phyloP scores from a whole-genome alignment of 2,797 vertebrate genomes.

The Macropodus opercularis region DNA sequence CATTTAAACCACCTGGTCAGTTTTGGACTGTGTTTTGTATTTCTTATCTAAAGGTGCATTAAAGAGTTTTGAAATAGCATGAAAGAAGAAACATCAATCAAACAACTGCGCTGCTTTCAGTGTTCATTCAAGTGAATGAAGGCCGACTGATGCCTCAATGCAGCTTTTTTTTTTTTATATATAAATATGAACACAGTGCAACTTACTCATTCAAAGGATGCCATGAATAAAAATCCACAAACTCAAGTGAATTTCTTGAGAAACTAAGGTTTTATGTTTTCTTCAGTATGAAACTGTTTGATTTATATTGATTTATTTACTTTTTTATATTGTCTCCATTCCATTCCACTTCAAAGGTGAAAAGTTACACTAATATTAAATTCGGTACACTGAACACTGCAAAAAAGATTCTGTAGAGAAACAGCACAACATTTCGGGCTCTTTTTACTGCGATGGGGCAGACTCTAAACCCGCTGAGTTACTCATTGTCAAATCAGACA shows the following conservation, averaged over 20 bases:
- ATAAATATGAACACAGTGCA: background rate
- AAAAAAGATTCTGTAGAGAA: background rate
- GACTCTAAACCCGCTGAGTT: background rate
- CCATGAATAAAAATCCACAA: background rate
- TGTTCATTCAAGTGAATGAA: too few species aligned
- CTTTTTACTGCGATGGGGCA: background rate
- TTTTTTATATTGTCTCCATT: too few species aligned
- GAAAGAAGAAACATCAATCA: background rate
- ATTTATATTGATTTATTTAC: too few species aligned
- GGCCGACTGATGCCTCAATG: too few species aligned
- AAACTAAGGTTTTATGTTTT: too few species aligned
- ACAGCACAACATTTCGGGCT: background rate
- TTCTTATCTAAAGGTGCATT: too few species aligned
- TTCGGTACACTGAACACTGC: background rate
- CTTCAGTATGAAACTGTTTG: background rate
- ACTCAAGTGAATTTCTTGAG: background rate
- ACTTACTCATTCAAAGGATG: background rate
- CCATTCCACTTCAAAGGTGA: too few species aligned
- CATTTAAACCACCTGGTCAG: conserved; percentile 39
- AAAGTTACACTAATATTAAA: background rate
- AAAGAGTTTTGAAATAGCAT: background rate
- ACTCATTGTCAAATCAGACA: background rate
- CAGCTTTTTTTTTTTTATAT: too few species aligned
- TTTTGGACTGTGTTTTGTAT: background rate
- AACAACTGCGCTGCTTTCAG: too few species aligned